Evolutionary conservation across 2,113 vertebrate genomes (phyloP).

Genomic region (Calypte anna): DNA sequence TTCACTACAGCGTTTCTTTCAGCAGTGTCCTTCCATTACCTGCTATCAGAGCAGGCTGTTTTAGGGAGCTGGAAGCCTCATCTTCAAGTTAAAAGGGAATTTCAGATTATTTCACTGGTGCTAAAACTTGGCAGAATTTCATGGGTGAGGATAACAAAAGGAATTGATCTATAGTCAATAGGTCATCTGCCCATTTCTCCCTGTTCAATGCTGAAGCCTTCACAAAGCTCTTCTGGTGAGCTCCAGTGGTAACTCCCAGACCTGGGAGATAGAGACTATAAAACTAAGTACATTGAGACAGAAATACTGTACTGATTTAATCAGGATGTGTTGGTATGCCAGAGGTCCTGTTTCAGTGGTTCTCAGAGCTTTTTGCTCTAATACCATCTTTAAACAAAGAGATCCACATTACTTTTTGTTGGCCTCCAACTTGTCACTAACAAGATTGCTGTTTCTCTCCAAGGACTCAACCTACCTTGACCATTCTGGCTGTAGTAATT

Average conservation of each 20-base stretch:
- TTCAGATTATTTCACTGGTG: conserved; percentile 4
- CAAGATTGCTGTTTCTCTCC: neutral
- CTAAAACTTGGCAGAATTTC: conserved; percentile 50
- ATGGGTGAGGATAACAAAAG: conserved; percentile 27
- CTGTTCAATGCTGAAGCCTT: neutral
- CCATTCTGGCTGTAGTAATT: neutral
- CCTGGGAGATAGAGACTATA: neutral
- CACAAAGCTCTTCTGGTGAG: neutral
- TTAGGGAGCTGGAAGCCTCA: conserved; percentile 40
- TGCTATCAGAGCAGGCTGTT: neutral
- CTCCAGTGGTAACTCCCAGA: neutral
- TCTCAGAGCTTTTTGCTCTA: neutral
- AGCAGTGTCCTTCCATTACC: conserved; percentile 43
- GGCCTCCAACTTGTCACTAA: neutral
- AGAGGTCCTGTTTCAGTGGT: neutral
- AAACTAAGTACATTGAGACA: neutral
- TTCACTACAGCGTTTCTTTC: conserved; percentile 27
- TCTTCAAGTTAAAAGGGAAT: conserved; percentile 36
- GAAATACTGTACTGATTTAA: neutral
- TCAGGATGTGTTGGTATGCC: neutral
- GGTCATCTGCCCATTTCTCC: neutral
- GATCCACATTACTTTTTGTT: conserved; percentile 1
- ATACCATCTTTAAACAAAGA: neutral
- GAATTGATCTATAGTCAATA: conserved; percentile 45
- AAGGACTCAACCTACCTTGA: neutral